Conservation (phyloP, 2,797 vertebrate genomes). For the Smutsia gigantea region DNA sequence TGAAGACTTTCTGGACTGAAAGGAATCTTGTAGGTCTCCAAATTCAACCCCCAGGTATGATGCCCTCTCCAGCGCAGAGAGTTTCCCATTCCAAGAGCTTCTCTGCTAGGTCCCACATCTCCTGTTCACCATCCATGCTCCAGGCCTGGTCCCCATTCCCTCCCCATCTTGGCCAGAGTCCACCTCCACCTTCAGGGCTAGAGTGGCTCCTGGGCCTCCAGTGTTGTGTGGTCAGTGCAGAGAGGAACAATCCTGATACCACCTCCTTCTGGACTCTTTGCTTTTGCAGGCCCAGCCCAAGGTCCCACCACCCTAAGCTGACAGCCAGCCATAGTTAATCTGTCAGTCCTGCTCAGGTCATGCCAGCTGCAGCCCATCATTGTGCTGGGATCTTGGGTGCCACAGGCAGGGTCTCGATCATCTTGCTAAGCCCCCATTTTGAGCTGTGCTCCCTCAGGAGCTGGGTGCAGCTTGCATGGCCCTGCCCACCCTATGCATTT, state of each 20-base stretch:
- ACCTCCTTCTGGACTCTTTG: background rate
- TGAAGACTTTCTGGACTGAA: background rate
- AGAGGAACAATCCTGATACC: background rate
- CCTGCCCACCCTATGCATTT: background rate
- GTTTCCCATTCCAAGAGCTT: background rate
- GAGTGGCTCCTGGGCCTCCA: background rate
- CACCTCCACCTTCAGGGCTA: background rate
- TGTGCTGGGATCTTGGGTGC: background rate
- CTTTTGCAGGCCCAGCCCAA: background rate
- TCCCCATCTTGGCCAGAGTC: background rate
- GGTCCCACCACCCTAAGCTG: background rate
- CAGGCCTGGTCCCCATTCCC: background rate
- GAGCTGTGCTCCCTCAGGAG: background rate
- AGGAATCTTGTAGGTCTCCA: background rate
- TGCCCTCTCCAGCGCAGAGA: background rate
- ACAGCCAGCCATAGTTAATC: background rate
- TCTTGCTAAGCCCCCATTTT: background rate
- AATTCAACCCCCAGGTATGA: background rate
- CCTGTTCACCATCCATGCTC: background rate
- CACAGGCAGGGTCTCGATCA: background rate
- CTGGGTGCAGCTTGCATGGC: accelerated
- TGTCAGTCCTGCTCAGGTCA: background rate
- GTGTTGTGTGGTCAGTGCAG: background rate
- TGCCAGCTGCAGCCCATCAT: accelerated
- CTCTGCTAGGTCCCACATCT: background rate